Conservation (phyloP, 92 coral and sea anemone genomes). For the Isaurus tuberculatus region DNA sequence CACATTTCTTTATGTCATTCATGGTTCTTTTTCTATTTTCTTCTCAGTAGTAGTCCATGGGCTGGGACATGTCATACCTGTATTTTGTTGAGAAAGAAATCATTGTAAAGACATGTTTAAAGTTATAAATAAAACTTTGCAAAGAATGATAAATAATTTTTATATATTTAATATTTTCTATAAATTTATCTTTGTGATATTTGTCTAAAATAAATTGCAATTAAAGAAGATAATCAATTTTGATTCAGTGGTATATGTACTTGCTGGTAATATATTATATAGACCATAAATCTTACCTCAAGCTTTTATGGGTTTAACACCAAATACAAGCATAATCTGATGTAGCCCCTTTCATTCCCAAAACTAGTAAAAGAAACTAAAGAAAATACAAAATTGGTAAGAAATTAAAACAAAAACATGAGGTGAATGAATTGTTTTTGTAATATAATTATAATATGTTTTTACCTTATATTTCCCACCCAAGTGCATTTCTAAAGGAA, state of each 20-base stretch:
- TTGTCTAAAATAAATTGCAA: not conserved
- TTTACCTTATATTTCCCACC: too few relatives aligned
- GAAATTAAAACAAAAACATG: too few relatives aligned
- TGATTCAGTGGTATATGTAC: not conserved
- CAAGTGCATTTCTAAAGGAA: too few relatives aligned
- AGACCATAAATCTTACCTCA: slow-evolving; percentile 47
- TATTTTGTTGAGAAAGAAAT: slow-evolving; percentile 6
- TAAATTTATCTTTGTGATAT: not conserved
- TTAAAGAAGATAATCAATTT: not conserved
- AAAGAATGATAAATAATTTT: not conserved
- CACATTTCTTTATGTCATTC: slow-evolving; percentile 52
- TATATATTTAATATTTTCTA: not conserved
- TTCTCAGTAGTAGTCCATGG: slow-evolving; percentile 57
- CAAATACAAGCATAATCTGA: slow-evolving; percentile 71
- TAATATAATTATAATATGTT: too few relatives aligned
- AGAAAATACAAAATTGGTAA: too few relatives aligned
- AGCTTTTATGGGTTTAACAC: slow-evolving; percentile 62
- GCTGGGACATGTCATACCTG: slow-evolving; percentile 68
- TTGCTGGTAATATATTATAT: not conserved
- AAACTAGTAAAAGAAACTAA: too few relatives aligned
- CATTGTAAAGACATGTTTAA: too few relatives aligned
- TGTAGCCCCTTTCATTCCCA: slow-evolving; percentile 49
- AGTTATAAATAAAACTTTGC: slow-evolving; percentile 5
- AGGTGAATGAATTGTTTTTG: too few relatives aligned
- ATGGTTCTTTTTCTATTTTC: slow-evolving; percentile 51